Evolutionary conservation across 2,797 vertebrate species (phyloP).

Genomic region (Myotis planiceps): DNA sequence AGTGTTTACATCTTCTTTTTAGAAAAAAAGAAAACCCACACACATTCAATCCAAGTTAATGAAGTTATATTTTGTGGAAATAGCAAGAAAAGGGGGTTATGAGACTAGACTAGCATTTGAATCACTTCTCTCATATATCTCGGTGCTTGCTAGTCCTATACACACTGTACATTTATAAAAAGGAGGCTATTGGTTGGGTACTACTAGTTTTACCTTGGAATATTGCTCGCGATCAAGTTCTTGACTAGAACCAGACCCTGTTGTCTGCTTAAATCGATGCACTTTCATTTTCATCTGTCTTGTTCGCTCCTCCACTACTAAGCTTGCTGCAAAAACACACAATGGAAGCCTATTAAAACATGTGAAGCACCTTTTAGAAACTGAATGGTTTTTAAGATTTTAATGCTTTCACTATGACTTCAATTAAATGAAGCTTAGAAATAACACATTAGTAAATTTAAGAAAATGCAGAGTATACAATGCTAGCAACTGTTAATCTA

Average conservation of each 20-base stretch:
- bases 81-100: neutral
- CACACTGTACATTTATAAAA: constrained; percentile 62
- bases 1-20: neutral
- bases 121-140: neutral
- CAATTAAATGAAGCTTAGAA: constrained; percentile 72
- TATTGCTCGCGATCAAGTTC: constrained; percentile 95
- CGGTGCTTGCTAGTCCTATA: neutral
- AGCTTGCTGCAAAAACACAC: constrained; percentile 92
- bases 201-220: constrained; percentile 90
- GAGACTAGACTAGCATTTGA: neutral
- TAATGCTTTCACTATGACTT: constrained; percentile 76
- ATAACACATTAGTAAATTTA: constrained; percentile 76
- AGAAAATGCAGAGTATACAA: constrained; percentile 72
- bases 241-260: constrained; percentile 95
- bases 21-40: neutral
- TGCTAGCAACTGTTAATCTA: constrained; percentile 1
- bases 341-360: constrained; percentile 87
- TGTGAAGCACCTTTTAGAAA: constrained; percentile 47
- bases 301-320: constrained; percentile 94
- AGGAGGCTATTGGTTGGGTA: constrained; percentile 70
- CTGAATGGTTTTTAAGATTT: constrained; percentile 74
- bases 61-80: neutral
- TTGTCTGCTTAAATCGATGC: constrained; percentile 94
- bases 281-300: constrained; percentile 96
- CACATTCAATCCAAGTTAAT: neutral